Percentiles rank a stretch among this genome's conserved stretches.
These are phyloP conservation scores for Petrolisthes manimaculis DNA, from an alignment of 2,888 invertebrate species.

Conservation along the genomic window DNA sequence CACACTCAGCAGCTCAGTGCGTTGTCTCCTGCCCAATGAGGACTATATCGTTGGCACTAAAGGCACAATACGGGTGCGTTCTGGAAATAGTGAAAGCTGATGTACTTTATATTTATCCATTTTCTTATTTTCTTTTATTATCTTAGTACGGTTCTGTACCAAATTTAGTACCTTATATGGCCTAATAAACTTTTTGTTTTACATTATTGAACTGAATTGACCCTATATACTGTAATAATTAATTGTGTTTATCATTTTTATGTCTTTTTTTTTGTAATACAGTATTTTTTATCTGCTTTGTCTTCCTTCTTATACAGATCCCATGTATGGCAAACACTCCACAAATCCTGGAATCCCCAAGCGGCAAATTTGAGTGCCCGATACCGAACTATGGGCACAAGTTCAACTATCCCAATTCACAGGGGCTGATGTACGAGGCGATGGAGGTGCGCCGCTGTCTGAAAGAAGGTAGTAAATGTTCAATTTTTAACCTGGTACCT, in stretches of 20 bases:
- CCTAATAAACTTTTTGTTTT: too few species aligned
- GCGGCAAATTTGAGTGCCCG: slow-evolving; percentile 35
- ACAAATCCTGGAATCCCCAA: slow-evolving; percentile 38
- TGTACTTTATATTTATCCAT: not conserved
- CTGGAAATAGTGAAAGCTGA: not conserved
- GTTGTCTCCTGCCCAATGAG: slow-evolving; percentile 76
- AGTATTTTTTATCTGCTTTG: too few species aligned
- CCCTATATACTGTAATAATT: too few species aligned
- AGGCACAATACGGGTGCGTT: slow-evolving; percentile 76
- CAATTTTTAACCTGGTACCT: too few species aligned
- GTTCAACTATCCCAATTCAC: slow-evolving; percentile 79
- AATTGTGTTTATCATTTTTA: too few species aligned
- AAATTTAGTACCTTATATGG: too few species aligned
- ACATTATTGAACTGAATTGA: too few species aligned
- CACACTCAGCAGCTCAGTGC: slow-evolving; percentile 74
- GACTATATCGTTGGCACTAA: slow-evolving; percentile 79
- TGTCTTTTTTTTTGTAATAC: too few species aligned
- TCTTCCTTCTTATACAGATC: too few species aligned
- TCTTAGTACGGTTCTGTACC: too few species aligned
- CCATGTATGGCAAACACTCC: slow-evolving; percentile 23
- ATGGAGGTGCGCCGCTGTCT: slow-evolving; percentile 82
- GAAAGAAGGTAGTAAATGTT: slow-evolving; percentile 72
- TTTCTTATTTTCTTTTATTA: not conserved
- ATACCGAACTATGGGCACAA: slow-evolving; percentile 67
- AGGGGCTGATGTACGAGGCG: slow-evolving; percentile 83